These are phyloP conservation scores for Drosophila obscura DNA, from an alignment of 1,140 invertebrate genomes.

Conservation along the genomic window DNA sequence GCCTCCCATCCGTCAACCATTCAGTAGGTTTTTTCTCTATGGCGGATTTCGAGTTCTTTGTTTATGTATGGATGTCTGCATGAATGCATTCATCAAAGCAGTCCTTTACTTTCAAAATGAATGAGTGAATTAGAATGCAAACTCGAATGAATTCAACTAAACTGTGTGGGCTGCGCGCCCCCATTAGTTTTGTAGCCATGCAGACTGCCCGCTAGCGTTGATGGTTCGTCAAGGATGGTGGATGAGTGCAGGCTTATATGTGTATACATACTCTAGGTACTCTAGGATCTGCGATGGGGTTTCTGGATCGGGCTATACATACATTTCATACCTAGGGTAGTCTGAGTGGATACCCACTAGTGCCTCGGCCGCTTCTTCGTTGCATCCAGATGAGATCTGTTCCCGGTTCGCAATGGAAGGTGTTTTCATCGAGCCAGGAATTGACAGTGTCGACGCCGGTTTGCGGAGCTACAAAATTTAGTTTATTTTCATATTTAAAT, in stretches of 20 bases:
- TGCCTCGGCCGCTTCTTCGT: constrained; percentile 91
- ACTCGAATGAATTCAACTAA: too few relatives aligned
- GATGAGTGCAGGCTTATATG: constrained; percentile 32
- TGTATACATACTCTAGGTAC: constrained; percentile 14
- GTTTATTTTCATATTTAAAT: constrained; percentile 3
- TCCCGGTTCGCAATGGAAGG: constrained; percentile 88
- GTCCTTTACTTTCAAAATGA: not conserved
- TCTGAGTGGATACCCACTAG: constrained; percentile 93
- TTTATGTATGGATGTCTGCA: too few relatives aligned
- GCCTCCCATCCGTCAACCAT: too few relatives aligned
- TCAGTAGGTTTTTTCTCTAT: too few relatives aligned
- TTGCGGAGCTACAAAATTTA: constrained; percentile 93
- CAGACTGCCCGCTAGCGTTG: too few relatives aligned
- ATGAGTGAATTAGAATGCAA: not conserved
- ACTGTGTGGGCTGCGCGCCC: too few relatives aligned
- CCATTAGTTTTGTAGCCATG: too few relatives aligned
- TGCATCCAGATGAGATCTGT: constrained; percentile 85
- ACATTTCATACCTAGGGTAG: constrained; percentile 88
- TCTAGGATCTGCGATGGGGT: constrained; percentile 29
- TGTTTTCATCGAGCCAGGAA: constrained; percentile 96
- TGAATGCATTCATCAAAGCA: too few relatives aligned
- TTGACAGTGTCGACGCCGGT: constrained; percentile 97
- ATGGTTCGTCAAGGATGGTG: not conserved
- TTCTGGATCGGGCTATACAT: constrained; percentile 65
- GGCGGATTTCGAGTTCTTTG: too few relatives aligned